Percentiles rank a stretch among this genome's conserved stretches.
Evolutionary conservation across 1,140 invertebrate species (phyloP).

Genomic region (Tigriopus japonicus): DNA sequence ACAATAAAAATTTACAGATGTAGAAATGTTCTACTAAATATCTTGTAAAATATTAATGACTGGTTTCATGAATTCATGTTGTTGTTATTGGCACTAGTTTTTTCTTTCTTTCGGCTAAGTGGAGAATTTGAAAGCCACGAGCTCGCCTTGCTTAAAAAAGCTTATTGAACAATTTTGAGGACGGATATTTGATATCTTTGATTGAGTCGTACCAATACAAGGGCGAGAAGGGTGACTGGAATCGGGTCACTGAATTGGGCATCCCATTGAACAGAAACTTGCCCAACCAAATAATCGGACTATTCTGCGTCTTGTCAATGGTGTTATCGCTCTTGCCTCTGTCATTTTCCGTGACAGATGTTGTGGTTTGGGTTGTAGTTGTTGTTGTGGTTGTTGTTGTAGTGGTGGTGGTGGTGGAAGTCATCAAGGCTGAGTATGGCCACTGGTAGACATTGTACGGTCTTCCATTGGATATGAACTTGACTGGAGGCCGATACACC

Average conservation of each 20-base stretch:
- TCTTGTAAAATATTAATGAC: too few relatives aligned
- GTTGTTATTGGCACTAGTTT: too few relatives aligned
- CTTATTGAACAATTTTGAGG: neutral
- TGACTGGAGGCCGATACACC: neutral
- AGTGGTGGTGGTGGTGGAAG: neutral
- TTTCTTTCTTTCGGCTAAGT: too few relatives aligned
- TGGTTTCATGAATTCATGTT: too few relatives aligned
- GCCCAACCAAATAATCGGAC: slow-evolving; percentile 10
- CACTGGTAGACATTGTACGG: too few relatives aligned
- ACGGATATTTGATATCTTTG: neutral
- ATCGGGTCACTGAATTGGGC: neutral
- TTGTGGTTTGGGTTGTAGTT: slow-evolving; percentile 1
- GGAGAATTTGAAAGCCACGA: too few relatives aligned
- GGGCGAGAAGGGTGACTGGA: slow-evolving; percentile 9
- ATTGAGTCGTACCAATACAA: slow-evolving; percentile 6
- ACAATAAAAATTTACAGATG: too few relatives aligned
- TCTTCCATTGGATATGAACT: neutral
- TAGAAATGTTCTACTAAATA: too few relatives aligned
- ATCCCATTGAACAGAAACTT: slow-evolving; percentile 7
- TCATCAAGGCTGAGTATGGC: neutral
- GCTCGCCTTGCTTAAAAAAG: too few relatives aligned
- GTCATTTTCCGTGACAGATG: neutral
- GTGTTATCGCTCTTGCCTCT: neutral
- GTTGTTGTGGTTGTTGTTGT: slow-evolving; percentile 9
- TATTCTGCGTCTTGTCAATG: neutral